These are phyloP conservation scores for Tenthredo mesomela DNA, from an alignment of 2,888 invertebrate genomes.

Conservation along the genomic window DNA sequence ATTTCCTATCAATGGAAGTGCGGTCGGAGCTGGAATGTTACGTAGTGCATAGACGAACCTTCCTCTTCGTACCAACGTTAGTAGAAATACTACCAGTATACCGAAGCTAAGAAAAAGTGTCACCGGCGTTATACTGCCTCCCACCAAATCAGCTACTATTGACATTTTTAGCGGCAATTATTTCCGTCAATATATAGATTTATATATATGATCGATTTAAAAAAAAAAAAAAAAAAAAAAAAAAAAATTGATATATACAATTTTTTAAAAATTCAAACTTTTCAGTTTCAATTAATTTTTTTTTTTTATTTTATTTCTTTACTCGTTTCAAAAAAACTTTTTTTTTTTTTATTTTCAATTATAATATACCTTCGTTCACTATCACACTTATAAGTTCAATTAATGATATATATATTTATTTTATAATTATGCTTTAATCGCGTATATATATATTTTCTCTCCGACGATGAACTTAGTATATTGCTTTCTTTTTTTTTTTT, in stretches of 20 bases:
- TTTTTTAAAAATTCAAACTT: background rate
- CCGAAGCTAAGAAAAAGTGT: conserved; percentile 49
- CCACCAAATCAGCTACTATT: conserved; percentile 11
- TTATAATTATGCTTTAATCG: background rate
- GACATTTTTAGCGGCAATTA: background rate
- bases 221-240: background rate
- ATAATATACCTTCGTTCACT: background rate
- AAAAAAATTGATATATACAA: background rate
- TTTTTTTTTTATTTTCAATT: background rate
- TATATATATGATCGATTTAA: background rate
- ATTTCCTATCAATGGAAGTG: conserved; percentile 75
- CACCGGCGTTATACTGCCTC: conserved; percentile 31
- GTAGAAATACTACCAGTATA: conserved; percentile 60
- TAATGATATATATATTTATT: background rate
- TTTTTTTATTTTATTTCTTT: background rate
- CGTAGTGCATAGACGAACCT: conserved; percentile 68
- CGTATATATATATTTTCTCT: background rate
- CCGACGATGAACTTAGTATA: background rate
- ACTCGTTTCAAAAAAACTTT: background rate
- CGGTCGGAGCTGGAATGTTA: conserved; percentile 71
- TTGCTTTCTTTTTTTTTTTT: background rate
- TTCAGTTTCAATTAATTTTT: background rate
- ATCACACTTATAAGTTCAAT: background rate
- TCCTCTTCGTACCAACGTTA: conserved; percentile 61
- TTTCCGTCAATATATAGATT: background rate